Evolutionary conservation across 2,113 vertebrate genomes (phyloP), one percentile per base, ranked within the genome.

Genomic region (Entelurus aequoreus): DNA sequence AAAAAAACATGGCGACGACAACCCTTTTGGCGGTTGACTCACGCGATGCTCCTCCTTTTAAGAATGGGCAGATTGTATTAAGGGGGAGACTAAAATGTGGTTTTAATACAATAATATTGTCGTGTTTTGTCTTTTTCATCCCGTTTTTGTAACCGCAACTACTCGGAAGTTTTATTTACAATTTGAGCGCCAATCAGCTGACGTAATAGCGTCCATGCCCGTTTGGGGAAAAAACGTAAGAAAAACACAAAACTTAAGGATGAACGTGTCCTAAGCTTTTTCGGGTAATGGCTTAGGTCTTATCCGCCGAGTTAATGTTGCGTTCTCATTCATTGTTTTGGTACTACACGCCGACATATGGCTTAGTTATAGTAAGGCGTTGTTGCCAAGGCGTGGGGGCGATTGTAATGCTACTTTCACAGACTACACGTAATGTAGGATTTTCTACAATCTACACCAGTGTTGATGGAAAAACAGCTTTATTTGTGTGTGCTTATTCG

Each of bases 41-140:
- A 87, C 51, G 84, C 83, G 85, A 87, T 86, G 46, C 1, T 38
- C 3, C 71, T 68, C 52, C 57, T 51, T 72, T 16, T 16, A 19
- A 50, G 8, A 50, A 50, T 8, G 19, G 10, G 16, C 9, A 19
- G 44, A 54, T 13, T 46, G 3, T 13, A 6, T 8, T 61, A 36
- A 52, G 19, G 14, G 66, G 28, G 48, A 6, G n/a, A 14, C 36
- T 1, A 37, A 36, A 4, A 14, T 8, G 19, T 5, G 7, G 10
- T 21, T 12, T n/a, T 13, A 44, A 13, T 12, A 13, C 6, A 21
- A 19, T 11, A 12, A 44, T 13, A 19, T 19, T 5, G 11, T 4
- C 4, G 19, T 3, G 3, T 57, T 13, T 42, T 42, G 40, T 16
- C 37, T 56, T 44, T 57, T 21, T 44, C 5, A 8, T 10, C 40